A percentile compares a stretch with the other conserved stretches of the same genome.
phyloP scores from a whole-genome alignment of 2,797 vertebrate species.

The Ceyx erithaca region DNA sequence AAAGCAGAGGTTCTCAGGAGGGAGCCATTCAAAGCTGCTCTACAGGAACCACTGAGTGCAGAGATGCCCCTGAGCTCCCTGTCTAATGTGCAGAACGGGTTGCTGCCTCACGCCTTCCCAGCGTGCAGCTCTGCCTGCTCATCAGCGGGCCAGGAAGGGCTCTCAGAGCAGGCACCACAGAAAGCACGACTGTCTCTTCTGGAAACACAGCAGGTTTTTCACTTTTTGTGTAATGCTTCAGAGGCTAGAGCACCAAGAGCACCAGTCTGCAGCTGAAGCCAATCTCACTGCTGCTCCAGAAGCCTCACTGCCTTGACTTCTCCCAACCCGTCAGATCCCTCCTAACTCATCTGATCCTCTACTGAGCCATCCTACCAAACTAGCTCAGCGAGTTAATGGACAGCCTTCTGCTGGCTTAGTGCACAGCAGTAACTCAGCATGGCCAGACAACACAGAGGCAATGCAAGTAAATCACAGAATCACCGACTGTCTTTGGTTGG shows the following conservation, averaged over 20 bases:
- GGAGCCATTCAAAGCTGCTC: not conserved
- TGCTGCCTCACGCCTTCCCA: not conserved
- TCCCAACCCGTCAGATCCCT: not conserved
- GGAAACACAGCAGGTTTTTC: not conserved
- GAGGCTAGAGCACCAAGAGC: not conserved
- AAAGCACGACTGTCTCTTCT: not conserved
- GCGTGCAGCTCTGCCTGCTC: accelerated
- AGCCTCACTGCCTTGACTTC: not conserved
- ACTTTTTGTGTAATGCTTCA: not conserved
- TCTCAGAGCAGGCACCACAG: not conserved
- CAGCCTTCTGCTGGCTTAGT: not conserved
- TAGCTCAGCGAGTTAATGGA: not conserved
- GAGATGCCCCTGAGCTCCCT: not conserved
- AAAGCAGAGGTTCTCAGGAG: not conserved
- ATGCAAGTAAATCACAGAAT: not conserved
- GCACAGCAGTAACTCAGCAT: not conserved
- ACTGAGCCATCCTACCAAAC: not conserved
- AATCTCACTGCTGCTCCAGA: not conserved
- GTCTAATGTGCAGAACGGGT: not conserved
- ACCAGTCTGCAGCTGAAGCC: not conserved
- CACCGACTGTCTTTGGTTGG: too few relatives aligned
- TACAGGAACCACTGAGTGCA: not conserved
- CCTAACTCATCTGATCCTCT: not conserved
- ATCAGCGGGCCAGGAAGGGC: not conserved
- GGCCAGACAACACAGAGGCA: not conserved